phyloP scores from a whole-genome alignment of 2,113 vertebrate species.

The Murina feae region DNA sequence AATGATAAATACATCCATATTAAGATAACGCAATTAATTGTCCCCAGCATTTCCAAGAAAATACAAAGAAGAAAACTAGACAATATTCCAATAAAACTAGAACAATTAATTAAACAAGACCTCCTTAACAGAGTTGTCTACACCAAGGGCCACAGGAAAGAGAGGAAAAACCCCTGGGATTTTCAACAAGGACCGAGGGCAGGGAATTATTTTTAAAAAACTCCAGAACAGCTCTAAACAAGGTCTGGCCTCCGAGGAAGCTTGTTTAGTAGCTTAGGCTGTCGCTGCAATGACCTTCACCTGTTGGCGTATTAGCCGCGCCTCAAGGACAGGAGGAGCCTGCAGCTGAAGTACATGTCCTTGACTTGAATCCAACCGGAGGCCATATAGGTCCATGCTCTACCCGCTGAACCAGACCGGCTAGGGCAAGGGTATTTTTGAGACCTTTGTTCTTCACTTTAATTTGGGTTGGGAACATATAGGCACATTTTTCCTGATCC shows the following conservation, averaged over 20 bases:
- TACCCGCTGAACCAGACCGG: no score
- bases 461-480: not conserved
- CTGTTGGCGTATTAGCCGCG: not conserved
- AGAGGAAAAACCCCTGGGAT: not conserved
- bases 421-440: not conserved
- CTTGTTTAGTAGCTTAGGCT: not conserved
- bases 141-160: not conserved
- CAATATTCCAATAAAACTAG: not conserved
- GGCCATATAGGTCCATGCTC: rapidly evolving
- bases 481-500: not conserved
- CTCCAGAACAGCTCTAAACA: not conserved
- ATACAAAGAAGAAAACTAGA: not conserved
- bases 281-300: not conserved
- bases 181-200: not conserved
- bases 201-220: not conserved
- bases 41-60: not conserved
- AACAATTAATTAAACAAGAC: no score
- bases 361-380: no score
- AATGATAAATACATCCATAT: not conserved
- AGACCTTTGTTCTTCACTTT: not conserved
- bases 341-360: no score
- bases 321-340: not conserved
- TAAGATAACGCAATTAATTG: not conserved
- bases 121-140: not conserved
- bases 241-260: not conserved